Conservation (phyloP, 2,888 invertebrate species). For the Thumatha senex region DNA sequence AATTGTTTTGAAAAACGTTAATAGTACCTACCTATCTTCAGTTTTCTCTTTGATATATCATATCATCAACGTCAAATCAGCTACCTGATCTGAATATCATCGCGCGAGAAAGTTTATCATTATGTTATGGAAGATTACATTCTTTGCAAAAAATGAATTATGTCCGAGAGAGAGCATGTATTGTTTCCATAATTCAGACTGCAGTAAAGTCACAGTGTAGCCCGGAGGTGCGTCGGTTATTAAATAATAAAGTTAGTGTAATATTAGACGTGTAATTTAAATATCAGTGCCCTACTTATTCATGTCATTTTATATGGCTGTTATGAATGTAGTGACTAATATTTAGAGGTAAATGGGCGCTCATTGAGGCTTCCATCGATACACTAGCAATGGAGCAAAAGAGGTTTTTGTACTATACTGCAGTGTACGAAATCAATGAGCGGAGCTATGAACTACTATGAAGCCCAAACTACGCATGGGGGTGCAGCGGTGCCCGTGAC, state of each 20-base stretch:
- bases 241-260: conserved; percentile 16
- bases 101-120: conserved; percentile 57
- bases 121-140: conserved; percentile 42
- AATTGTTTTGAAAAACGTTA: too few relatives aligned
- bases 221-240: conserved; percentile 15
- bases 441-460: too few relatives aligned
- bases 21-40: too few relatives aligned
- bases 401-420: too few relatives aligned
- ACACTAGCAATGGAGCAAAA: too few relatives aligned
- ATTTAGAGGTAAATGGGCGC: too few relatives aligned
- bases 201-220: conserved; percentile 22
- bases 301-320: neutral
- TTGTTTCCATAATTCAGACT: conserved; percentile 30
- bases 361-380: too few relatives aligned
- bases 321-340: neutral
- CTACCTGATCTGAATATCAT: conserved; percentile 43
- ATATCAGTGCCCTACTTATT: neutral
- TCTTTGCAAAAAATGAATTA: conserved; percentile 35
- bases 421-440: too few relatives aligned
- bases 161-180: conserved; percentile 28
- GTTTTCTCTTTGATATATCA: conserved; percentile 30
- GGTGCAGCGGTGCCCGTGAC: too few relatives aligned
- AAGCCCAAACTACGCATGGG: too few relatives aligned
- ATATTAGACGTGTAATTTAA: neutral
- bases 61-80: conserved; percentile 39